Evolutionary conservation across 2,797 vertebrate genomes (phyloP), one percentile per base, ranked within the genome.

Genomic region (Fringilla coelebs): DNA sequence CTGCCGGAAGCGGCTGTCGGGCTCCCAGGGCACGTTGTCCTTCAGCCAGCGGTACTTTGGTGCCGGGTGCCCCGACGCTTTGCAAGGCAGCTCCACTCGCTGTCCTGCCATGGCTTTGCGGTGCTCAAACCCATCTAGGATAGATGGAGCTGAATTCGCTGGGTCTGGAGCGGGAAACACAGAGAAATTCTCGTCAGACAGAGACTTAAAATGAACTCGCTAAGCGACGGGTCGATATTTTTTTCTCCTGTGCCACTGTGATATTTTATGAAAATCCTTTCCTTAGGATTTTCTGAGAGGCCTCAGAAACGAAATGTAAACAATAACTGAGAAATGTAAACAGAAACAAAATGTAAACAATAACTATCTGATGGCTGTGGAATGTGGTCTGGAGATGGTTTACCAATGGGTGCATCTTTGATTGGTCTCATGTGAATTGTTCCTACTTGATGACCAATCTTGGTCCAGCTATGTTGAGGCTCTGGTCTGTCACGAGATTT

Each of bases 1-100:
- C 96, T 99, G 99, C 52, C 98, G 98, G 97, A 99, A 99, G 91
- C 98, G 98, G 95, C 98, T 99, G 96, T 99, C 99, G 32, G 99
- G 98, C 96, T 99, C 99, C 97, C 99, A 97, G 73, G 99, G 99
- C 94, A 99, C 98, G 88, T 99, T 99, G 98, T 99, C 99, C 96
- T 99, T 99, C 95, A 99, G 98, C 99, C 99, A 99, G 96, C 99
- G 99, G 97, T 99, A 99, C 93, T 99, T 99, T 95, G 99, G 99
- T 72, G 98, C 97, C 4, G 99, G 99, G 97, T 99, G 99, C 93
- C 99, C 99, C 29, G 99, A 99, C 16, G 99, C 99, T 98, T 99
- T 99, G 97, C 99, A 99, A 83, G 99, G 99, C 97, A 99, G 98
- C 98, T 99, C 99, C 97, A 99, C 99, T 89, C 97, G 98, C 95